phyloP scores from a whole-genome alignment of 2,113 vertebrate species.

The Hippocampus guttulatus region DNA sequence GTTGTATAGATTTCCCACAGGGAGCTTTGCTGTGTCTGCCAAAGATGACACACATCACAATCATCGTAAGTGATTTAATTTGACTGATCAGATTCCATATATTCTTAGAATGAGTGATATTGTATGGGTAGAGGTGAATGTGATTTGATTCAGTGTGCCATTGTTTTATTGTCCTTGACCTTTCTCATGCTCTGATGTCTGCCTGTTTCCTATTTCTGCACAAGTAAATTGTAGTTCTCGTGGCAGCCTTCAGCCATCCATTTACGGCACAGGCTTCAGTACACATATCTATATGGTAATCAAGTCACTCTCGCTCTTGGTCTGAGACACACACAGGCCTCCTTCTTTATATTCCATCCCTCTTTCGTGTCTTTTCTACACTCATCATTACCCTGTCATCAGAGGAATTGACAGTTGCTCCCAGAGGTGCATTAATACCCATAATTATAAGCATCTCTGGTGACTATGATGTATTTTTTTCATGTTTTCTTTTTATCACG shows the following conservation, averaged over 20 bases:
- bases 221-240: slow-evolving; percentile 16
- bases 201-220: not conserved
- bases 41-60: not conserved
- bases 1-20: not conserved
- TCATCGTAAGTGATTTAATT: not conserved
- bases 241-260: slow-evolving; percentile 11
- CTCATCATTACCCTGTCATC: not conserved
- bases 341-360: not conserved
- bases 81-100: not conserved
- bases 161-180: not conserved
- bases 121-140: not conserved
- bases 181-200: not conserved
- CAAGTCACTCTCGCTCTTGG: slow-evolving; percentile 11
- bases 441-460: not conserved
- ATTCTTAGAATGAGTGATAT: not conserved
- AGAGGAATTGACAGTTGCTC: not conserved
- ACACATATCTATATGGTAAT: slow-evolving; percentile 52
- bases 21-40: not conserved
- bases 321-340: not conserved
- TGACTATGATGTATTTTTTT: too few species aligned
- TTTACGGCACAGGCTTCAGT: slow-evolving; percentile 18
- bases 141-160: not conserved
- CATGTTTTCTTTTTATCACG: too few species aligned
- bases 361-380: not conserved
- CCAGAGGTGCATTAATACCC: not conserved